Percentiles rank a stretch among this genome's conserved stretches.
Evolutionary conservation across 64 coral and sea anemone genomes (phyloP).

Genomic region (Pocillopora verrucosa): DNA sequence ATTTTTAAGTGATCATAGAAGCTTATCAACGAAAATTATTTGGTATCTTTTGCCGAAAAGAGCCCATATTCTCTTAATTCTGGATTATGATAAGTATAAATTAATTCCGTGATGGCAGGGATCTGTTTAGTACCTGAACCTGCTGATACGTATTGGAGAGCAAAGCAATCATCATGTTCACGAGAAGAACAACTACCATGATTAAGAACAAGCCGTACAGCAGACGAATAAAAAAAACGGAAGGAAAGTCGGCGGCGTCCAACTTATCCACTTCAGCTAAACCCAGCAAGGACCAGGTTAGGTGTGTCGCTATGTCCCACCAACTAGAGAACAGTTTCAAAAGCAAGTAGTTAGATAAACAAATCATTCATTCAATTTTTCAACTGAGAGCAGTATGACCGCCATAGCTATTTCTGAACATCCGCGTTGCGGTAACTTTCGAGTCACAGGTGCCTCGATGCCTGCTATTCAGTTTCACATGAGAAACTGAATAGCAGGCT

Average conservation of each 20-base stretch:
- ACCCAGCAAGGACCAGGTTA: constrained; percentile 21
- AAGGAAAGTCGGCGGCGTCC: background rate
- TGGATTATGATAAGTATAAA: too few species aligned
- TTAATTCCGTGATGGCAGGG: too few species aligned
- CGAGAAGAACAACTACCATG: background rate
- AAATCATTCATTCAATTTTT: too few species aligned
- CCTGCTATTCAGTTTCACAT: background rate
- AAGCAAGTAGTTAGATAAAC: background rate
- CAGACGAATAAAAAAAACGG: background rate
- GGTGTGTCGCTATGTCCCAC: constrained; percentile 3
- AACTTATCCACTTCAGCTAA: background rate
- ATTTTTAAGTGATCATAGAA: too few species aligned
- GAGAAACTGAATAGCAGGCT: background rate
- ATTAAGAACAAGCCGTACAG: background rate
- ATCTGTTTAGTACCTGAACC: background rate
- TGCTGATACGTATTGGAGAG: background rate
- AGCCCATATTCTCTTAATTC: too few species aligned
- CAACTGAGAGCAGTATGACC: too few species aligned
- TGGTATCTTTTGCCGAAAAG: too few species aligned
- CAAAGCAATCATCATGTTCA: constrained; percentile 1
- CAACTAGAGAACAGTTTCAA: background rate
- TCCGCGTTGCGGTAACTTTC: too few species aligned
- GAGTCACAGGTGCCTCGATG: too few species aligned
- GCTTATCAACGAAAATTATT: too few species aligned
- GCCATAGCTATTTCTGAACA: too few species aligned